Percentiles rank a stretch among this genome's conserved stretches.
phyloP scores from a whole-genome alignment of 2,888 invertebrate genomes.

The Sphecodes monilicornis region DNA sequence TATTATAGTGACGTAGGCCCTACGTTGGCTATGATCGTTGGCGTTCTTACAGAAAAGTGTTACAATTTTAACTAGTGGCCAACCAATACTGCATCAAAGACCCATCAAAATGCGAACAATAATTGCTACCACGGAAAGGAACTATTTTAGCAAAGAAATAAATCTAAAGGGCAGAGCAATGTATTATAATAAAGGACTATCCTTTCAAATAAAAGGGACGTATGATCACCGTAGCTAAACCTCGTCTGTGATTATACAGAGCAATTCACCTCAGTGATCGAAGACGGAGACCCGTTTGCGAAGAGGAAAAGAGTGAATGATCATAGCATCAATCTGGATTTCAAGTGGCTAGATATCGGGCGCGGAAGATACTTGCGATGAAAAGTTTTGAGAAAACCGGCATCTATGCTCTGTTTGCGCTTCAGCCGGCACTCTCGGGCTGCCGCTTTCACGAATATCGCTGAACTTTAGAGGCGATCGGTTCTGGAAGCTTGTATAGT shows the following conservation, averaged over 20 bases:
- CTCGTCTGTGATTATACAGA: background rate
- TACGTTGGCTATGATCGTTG: too few relatives aligned
- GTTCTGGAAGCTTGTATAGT: slow-evolving; percentile 31
- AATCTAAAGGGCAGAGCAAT: too few relatives aligned
- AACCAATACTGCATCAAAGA: too few relatives aligned
- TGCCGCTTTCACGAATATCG: slow-evolving; percentile 65
- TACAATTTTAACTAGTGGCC: too few relatives aligned
- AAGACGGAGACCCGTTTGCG: background rate
- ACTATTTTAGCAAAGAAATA: background rate
- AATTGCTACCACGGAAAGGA: too few relatives aligned
- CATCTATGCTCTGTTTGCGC: slow-evolving; percentile 55
- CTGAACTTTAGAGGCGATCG: slow-evolving; percentile 62
- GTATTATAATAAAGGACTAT: too few relatives aligned
- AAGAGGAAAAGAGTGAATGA: background rate
- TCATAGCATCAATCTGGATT: slow-evolving; percentile 50
- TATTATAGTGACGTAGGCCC: too few relatives aligned
- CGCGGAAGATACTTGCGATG: slow-evolving; percentile 59
- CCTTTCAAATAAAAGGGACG: too few relatives aligned
- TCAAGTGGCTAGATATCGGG: slow-evolving; percentile 54
- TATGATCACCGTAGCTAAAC: too few relatives aligned
- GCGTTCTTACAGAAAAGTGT: too few relatives aligned
- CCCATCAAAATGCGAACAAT: too few relatives aligned
- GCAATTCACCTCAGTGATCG: background rate
- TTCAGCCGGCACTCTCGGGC: slow-evolving; percentile 43
- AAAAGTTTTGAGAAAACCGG: slow-evolving; percentile 57